Evolutionary conservation across 2,797 vertebrate species (phyloP).

Genomic region (Poeciliopsis infans): DNA sequence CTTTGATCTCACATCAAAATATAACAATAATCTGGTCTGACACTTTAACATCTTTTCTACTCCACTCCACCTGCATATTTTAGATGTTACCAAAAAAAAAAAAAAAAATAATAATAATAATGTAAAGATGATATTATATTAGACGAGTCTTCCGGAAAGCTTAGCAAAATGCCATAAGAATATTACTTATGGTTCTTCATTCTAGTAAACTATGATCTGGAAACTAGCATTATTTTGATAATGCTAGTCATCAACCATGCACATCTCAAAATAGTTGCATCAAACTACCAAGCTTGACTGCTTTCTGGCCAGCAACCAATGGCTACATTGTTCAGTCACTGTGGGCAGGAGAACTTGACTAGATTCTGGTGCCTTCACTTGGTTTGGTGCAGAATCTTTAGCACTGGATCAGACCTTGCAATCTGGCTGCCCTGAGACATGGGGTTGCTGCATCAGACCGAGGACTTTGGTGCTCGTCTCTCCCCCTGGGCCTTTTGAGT

Average conservation of each 20-base stretch:
- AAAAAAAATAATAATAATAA: not conserved
- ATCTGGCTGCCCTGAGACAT: not conserved
- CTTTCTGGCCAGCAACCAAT: too few species aligned
- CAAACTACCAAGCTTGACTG: too few species aligned
- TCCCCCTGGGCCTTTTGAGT: not conserved
- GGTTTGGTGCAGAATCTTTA: not conserved
- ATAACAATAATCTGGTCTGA: too few species aligned
- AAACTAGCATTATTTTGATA: not conserved
- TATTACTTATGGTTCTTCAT: not conserved
- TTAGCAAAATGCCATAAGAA: not conserved
- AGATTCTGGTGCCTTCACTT: not conserved
- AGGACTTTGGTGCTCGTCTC: not conserved
- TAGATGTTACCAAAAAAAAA: not conserved
- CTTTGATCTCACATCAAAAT: too few species aligned
- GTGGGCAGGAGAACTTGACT: not conserved
- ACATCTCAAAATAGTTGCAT: too few species aligned
- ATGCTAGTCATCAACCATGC: too few species aligned
- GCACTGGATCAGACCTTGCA: not conserved
- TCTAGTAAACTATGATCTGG: not conserved
- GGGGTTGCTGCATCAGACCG: not conserved
- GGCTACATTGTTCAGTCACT: not conserved
- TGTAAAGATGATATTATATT: not conserved
- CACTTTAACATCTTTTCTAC: not conserved
- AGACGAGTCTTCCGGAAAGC: not conserved
- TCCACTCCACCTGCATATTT: not conserved